A percentile compares a stretch with the other conserved stretches of the same genome.
phyloP scores from a whole-genome alignment of 2,888 invertebrate species.

The Ophraella communa region DNA sequence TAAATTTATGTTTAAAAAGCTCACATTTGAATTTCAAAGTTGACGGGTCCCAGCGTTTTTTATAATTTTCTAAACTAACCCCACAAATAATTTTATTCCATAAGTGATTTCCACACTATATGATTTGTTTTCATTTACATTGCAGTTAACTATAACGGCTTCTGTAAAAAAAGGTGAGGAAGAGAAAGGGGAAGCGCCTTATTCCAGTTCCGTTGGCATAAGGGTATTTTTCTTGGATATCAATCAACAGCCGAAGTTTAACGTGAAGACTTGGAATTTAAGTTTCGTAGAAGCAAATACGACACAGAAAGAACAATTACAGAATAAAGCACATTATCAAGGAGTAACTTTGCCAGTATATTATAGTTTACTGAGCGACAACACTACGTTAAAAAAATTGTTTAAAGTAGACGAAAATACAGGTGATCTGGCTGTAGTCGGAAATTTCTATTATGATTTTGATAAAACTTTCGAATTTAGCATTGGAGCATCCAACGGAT shows the following conservation, averaged over 20 bases:
- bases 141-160: slow-evolving; percentile 35
- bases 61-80: too few relatives aligned
- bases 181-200: slow-evolving; percentile 30
- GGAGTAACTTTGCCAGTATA: slow-evolving; percentile 20
- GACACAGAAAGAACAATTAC: slow-evolving; percentile 10
- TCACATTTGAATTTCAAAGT: too few relatives aligned
- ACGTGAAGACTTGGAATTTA: slow-evolving; percentile 24
- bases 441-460: slow-evolving; percentile 60
- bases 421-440: slow-evolving; percentile 38
- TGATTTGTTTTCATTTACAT: background rate
- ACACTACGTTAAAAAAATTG: slow-evolving; percentile 23
- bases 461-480: slow-evolving; percentile 56
- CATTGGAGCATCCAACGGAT: slow-evolving; percentile 61
- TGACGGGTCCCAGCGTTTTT: too few relatives aligned
- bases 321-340: slow-evolving; percentile 21
- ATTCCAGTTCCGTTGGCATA: slow-evolving; percentile 26
- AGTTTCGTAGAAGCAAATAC: slow-evolving; percentile 28
- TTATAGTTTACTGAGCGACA: slow-evolving; percentile 35
- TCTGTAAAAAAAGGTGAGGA: background rate
- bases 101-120: background rate
- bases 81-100: too few relatives aligned
- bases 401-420: slow-evolving; percentile 36
- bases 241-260: slow-evolving; percentile 36
- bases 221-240: slow-evolving; percentile 36
- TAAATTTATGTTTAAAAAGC: too few relatives aligned